Conservation (phyloP, 2,888 invertebrate species). For the Sturmia bella region DNA sequence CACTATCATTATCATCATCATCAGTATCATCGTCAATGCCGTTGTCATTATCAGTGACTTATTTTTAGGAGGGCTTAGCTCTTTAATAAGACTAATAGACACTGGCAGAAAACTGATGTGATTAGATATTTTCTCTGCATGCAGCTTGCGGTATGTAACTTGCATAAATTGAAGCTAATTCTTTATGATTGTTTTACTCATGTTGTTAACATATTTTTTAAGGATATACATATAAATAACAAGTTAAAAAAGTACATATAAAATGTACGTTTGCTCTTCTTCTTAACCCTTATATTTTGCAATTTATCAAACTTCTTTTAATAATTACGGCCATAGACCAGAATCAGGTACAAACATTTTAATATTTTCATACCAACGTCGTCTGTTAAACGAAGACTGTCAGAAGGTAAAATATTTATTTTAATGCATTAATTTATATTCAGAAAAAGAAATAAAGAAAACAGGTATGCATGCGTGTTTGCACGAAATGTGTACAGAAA, state of each 20-base stretch:
- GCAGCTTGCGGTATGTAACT: too few species aligned
- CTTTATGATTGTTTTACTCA: background rate
- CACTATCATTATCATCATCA: conserved; percentile 36
- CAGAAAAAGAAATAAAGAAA: background rate
- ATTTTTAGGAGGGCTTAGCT: too few species aligned
- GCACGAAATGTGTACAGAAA: too few species aligned
- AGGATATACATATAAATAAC: conserved; percentile 10
- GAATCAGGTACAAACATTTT: conserved; percentile 12
- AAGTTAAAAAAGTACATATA: conserved; percentile 6
- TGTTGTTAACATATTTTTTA: conserved; percentile 1
- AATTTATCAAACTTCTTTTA: conserved; percentile 13
- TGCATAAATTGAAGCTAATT: background rate
- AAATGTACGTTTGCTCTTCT: conserved; percentile 47
- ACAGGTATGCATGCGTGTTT: too few species aligned
- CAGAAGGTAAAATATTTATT: conserved; percentile 52
- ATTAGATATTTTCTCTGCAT: too few species aligned
- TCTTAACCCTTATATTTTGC: conserved; percentile 45
- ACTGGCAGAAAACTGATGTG: too few species aligned
- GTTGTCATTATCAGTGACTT: conserved; percentile 23
- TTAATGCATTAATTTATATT: conserved; percentile 23
- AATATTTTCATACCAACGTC: conserved; percentile 17
- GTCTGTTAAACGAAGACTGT: conserved; percentile 33
- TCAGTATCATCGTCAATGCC: conserved; percentile 2
- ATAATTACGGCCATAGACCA: conserved; percentile 30
- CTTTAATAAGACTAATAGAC: too few species aligned